phyloP scores from a whole-genome alignment of 2,113 vertebrate species.

The Rhinogobius similis region DNA sequence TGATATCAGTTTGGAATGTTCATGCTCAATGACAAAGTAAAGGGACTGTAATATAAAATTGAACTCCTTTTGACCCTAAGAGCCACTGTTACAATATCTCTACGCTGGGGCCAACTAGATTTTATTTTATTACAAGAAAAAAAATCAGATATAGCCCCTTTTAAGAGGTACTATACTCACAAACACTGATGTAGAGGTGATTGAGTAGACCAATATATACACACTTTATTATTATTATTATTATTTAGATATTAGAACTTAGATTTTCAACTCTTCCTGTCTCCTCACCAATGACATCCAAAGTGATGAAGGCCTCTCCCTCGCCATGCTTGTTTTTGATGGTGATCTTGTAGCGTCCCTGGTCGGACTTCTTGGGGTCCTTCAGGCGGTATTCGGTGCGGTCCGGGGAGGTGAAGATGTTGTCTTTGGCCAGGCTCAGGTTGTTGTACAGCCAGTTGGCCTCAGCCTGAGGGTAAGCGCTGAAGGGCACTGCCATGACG shows the following conservation, averaged over 20 bases:
- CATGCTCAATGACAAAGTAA: no score
- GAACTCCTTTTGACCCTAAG: no score
- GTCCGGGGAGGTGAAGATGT: slow-evolving; percentile 86
- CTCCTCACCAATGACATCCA: slow-evolving; percentile 90
- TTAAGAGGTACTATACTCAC: no score
- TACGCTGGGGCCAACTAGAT: no score
- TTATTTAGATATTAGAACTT: no score
- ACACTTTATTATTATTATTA: no score
- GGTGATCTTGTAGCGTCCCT: slow-evolving; percentile 88
- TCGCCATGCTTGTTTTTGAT: slow-evolving; percentile 95
- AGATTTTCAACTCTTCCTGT: not conserved
- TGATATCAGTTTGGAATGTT: not conserved
- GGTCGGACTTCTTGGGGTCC: slow-evolving; percentile 87
- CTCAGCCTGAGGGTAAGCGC: slow-evolving; percentile 91
- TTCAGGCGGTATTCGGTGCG: slow-evolving; percentile 87
- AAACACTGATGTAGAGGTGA: no score
- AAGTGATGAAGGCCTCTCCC: slow-evolving; percentile 91
- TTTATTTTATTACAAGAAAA: no score
- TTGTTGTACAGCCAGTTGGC: slow-evolving; percentile 90
- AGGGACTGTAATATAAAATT: no score
- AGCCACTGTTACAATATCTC: no score
- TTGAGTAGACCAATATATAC: no score
- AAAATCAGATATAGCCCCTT: no score
- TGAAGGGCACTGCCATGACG: slow-evolving; percentile 90
- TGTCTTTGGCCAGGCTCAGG: slow-evolving; percentile 81